Base-by-base conservation (phyloP, 1,140 invertebrate genomes). In the Heterodera schachtii region DNA sequence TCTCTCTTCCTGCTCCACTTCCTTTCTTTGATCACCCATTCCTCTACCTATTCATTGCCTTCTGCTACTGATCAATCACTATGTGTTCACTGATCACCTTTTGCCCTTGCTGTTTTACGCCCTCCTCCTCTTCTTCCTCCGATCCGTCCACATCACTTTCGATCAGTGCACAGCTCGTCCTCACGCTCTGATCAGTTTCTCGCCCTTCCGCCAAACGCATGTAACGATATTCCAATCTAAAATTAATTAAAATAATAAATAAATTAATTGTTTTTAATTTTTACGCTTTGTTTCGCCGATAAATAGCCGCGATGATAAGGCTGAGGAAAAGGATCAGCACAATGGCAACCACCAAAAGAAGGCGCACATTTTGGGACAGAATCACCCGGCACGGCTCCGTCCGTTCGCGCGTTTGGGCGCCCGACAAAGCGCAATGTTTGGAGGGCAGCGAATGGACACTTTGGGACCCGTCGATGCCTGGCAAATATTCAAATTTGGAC, bases 381-480 rank as follows among this genome's bases (percentile, higher is more conserved):
- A 52, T 71, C 66, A 31, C 67, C 19, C 67, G 69, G 57, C 85
- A 86, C 31, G 83, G n/a, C 73, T 86, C 86, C 46, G 70, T 73
- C 64, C 79, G 75, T 78, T 87, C 79, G 47, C 73, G 78, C 60
- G 49, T 87, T 85, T 87, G 82, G 49, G 78, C 86, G 13, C 85
- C 86, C 47, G 73, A 77, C 41, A 87, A 47, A 57, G 85, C 84
- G 73, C 85, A 86, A 74, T 86, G 86, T 69, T 90, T 90, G 43
- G 91, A 90, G 46, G 92, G 90, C 57, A 92, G 90, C 82, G 92
- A 92, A 83, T 93, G 92, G 47, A 93, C 89, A 9, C 86, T 88
- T 87, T 93, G 93, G 49, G 86, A 81, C 1, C 92, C 92, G 79
- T 90, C 84, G 1, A 91, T 85, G 87, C 93, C 77, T 78, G 31